phyloP scores from a whole-genome alignment of 2,797 vertebrate genomes.

The Mus caroli region DNA sequence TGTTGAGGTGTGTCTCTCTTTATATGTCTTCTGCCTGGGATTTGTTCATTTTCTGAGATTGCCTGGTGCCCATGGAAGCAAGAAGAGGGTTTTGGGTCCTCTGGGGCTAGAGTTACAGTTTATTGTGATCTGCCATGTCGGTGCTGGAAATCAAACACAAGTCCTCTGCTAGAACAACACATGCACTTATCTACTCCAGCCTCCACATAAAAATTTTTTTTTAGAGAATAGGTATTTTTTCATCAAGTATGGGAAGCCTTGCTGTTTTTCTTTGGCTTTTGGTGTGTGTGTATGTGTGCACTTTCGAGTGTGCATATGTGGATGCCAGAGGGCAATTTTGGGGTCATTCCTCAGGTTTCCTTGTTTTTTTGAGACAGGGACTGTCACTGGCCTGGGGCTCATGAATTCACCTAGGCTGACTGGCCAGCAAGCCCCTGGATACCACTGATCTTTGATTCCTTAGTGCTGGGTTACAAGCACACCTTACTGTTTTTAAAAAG shows the following conservation, averaged over 20 bases:
- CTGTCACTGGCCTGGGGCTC: background rate
- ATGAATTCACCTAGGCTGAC: background rate
- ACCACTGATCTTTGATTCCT: background rate
- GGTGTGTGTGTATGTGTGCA: background rate
- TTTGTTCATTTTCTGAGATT: constrained; percentile 36
- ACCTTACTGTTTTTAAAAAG: background rate
- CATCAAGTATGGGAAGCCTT: constrained; percentile 23
- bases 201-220: background rate
- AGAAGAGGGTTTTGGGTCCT: background rate
- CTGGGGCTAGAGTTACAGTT: background rate
- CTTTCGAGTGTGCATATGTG: too few species aligned
- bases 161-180: background rate
- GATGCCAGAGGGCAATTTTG: too few species aligned
- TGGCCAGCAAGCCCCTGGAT: background rate
- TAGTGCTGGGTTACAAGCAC: background rate
- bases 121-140: background rate
- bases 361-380: too few species aligned
- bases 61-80: background rate
- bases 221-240: background rate
- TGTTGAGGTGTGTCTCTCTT: background rate
- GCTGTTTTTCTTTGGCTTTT: background rate
- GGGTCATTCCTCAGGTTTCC: too few species aligned
- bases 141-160: background rate
- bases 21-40: background rate
- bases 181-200: background rate